Conservation (phyloP, 2,113 vertebrate genomes). For the Mellivora capensis region DNA sequence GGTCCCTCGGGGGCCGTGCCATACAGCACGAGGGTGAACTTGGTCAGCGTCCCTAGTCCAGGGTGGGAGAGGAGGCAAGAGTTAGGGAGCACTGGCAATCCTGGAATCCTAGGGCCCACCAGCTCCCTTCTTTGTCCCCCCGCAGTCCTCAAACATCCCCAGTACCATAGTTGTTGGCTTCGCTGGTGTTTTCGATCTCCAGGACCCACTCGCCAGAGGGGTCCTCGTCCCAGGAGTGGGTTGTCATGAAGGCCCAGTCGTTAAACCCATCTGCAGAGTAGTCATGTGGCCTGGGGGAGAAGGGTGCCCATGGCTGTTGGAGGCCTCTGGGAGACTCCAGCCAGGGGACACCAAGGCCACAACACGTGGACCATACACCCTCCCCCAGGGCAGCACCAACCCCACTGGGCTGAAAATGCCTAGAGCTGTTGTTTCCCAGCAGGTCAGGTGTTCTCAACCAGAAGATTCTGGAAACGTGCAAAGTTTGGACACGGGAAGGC, state of each 20-base stretch:
- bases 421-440: not conserved
- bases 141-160: rapidly evolving
- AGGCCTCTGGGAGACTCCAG: rapidly evolving
- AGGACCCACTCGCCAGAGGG: constrained; percentile 91
- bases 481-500: not conserved
- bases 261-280: constrained; percentile 97
- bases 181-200: constrained; percentile 94
- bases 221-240: constrained; percentile 97
- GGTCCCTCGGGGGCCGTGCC: constrained; percentile 88
- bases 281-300: constrained; percentile 88
- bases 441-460: not conserved
- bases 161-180: constrained; percentile 93
- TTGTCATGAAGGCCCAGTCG: constrained; percentile 99
- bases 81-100: not conserved
- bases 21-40: constrained; percentile 93
- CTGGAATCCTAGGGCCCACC: rapidly evolving
- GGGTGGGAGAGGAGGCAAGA: rapidly evolving
- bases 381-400: not conserved
- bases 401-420: not conserved
- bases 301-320: too few species aligned
- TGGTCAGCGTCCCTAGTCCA: constrained; percentile 89
- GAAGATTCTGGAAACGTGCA: not conserved
- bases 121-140: rapidly evolving
- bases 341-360: not conserved
- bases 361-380: rapidly evolving